These are phyloP conservation scores for Tyrannus savana DNA, from an alignment of 2,113 vertebrate species.

Conservation along the genomic window DNA sequence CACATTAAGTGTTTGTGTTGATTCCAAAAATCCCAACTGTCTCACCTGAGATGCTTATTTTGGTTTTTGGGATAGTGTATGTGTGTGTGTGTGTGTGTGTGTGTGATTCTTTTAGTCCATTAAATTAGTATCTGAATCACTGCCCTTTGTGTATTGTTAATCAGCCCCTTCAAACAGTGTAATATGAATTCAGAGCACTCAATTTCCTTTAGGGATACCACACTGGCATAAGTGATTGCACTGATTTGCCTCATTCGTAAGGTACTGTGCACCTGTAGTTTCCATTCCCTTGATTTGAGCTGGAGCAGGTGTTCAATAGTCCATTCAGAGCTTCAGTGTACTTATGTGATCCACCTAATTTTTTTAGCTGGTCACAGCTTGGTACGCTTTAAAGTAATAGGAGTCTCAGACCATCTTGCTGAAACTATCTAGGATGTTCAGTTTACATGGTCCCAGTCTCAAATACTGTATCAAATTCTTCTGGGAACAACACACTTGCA, in stretches of 20 bases:
- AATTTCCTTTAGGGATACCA: neutral
- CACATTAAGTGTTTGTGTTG: neutral
- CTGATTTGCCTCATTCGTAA: neutral
- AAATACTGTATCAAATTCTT: neutral
- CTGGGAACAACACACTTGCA: neutral
- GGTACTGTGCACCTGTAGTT: neutral
- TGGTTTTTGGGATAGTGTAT: too few species aligned
- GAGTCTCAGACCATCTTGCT: neutral
- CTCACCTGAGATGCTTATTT: neutral
- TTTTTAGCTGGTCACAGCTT: neutral
- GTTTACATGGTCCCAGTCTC: neutral
- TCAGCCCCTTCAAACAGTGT: neutral
- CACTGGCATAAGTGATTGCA: neutral
- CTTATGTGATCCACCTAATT: neutral
- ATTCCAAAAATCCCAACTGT: neutral
- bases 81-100: too few species aligned
- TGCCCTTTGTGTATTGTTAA: neutral
- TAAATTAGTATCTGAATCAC: neutral
- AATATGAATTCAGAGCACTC: neutral
- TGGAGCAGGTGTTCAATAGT: neutral
- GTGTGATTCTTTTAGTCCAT: neutral
- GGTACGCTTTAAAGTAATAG: neutral
- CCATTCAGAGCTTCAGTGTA: neutral
- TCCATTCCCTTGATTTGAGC: neutral
- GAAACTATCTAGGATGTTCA: neutral